A percentile compares a stretch with the other conserved stretches of the same genome.
Evolutionary conservation across 2,113 vertebrate species (phyloP).

Genomic region (Chionis minor): DNA sequence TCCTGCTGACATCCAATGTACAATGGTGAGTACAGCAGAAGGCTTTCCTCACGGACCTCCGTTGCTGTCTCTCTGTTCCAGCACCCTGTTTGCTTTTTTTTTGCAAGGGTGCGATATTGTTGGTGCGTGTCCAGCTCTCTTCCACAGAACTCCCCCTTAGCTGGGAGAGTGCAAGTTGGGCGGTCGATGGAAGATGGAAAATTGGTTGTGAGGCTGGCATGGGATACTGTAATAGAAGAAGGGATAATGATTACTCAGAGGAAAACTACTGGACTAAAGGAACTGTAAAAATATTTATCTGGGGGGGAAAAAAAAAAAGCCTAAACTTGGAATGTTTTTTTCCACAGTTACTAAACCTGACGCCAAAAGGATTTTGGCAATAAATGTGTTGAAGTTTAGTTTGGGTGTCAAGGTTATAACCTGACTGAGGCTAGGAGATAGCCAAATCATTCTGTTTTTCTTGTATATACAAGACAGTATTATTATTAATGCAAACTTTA

Average conservation of each 20-base stretch:
- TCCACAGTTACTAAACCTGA: not conserved
- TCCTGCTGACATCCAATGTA: not conserved
- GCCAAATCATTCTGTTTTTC: not conserved
- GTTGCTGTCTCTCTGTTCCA: not conserved
- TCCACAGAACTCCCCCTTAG: not conserved
- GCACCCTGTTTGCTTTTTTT: not conserved
- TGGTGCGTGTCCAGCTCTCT: not conserved
- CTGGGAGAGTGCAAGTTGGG: not conserved
- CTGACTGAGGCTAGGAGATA: not conserved
- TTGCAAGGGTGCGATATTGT: not conserved
- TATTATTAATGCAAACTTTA: not conserved
- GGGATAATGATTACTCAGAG: not conserved
- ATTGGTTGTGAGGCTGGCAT: not conserved
- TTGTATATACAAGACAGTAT: not conserved
- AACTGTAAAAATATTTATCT: not conserved
- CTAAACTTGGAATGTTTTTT: not conserved
- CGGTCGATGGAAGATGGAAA: not conserved
- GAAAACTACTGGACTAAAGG: not conserved
- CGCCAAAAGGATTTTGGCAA: not conserved
- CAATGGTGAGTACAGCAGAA: not conserved
- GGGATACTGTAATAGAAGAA: not conserved
- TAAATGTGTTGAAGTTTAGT: not conserved
- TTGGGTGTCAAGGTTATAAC: slow-evolving; percentile 2
- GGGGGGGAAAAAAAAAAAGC: not conserved
- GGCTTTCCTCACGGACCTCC: not conserved